These are phyloP conservation scores for Takifugu ocellatus DNA, from an alignment of 2,797 vertebrate genomes.

Conservation along the genomic window DNA sequence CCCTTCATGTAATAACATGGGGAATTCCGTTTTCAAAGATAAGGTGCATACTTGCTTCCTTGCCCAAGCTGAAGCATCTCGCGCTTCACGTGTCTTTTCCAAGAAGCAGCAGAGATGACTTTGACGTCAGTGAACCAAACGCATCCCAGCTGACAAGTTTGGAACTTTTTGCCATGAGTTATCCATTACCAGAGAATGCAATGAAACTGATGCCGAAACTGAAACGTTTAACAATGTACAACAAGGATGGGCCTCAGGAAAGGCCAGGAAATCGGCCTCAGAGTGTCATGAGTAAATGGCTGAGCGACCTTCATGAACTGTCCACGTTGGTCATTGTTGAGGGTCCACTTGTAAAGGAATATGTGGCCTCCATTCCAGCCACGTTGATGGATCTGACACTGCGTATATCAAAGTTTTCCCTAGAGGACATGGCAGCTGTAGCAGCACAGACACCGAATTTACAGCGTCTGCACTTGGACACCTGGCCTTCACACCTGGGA, in stretches of 20 bases:
- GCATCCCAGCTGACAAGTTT: constrained; percentile 38
- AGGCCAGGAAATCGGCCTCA: neutral
- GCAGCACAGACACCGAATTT: constrained; percentile 44
- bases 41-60: constrained; percentile 16
- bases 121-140: neutral
- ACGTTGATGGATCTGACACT: constrained; percentile 54
- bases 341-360: constrained; percentile 38
- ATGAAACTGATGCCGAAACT: constrained; percentile 44
- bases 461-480: constrained; percentile 56
- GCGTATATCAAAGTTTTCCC: constrained; percentile 13
- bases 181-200: constrained; percentile 14
- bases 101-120: too few relatives aligned
- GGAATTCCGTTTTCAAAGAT: neutral
- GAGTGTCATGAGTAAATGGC: constrained; percentile 40
- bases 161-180: constrained; percentile 40
- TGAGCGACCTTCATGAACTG: constrained; percentile 43
- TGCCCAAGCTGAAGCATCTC: constrained; percentile 54
- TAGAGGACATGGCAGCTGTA: constrained; percentile 30
- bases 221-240: constrained; percentile 42
- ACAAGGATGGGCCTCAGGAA: constrained; percentile 1
- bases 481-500: constrained; percentile 42
- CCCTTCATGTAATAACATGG: constrained; percentile 25
- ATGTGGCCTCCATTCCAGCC: constrained; percentile 40
- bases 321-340: constrained; percentile 39
- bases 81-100: constrained; percentile 24